phyloP scores from a whole-genome alignment of 2,797 vertebrate species.

The Danio albolineatus region DNA sequence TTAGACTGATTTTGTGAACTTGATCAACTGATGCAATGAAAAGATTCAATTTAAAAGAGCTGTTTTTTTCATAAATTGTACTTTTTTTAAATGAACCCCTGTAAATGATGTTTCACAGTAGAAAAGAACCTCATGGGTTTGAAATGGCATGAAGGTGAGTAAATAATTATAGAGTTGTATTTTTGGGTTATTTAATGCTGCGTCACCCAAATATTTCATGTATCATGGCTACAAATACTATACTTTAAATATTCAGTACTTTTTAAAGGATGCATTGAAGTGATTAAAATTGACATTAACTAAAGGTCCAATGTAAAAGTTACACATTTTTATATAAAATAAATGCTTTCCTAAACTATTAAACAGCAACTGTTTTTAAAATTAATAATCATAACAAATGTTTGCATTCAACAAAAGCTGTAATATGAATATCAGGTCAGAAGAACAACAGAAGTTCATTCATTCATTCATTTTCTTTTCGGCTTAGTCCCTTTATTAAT shows the following conservation, averaged over 20 bases:
- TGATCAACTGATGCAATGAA: neutral
- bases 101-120: neutral
- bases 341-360: neutral
- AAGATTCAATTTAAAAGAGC: neutral
- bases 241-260: neutral
- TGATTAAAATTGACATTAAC: neutral
- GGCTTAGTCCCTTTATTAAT: too few relatives aligned
- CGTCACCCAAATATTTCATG: too few relatives aligned
- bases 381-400: neutral
- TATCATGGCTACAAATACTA: neutral
- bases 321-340: neutral
- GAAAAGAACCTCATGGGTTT: neutral
- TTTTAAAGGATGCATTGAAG: neutral
- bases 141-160: neutral
- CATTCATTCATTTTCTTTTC: too few relatives aligned
- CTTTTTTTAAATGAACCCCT: neutral
- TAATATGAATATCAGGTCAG: too few relatives aligned
- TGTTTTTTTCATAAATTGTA: neutral
- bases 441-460: too few relatives aligned
- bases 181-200: neutral
- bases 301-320: neutral
- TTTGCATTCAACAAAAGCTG: too few relatives aligned
- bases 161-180: neutral
- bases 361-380: neutral
- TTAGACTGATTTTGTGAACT: neutral